A percentile compares a stretch with the other conserved stretches of the same genome.
Conservation (phyloP, 2,888 invertebrate genomes). For the Carterocephalus palaemon region DNA sequence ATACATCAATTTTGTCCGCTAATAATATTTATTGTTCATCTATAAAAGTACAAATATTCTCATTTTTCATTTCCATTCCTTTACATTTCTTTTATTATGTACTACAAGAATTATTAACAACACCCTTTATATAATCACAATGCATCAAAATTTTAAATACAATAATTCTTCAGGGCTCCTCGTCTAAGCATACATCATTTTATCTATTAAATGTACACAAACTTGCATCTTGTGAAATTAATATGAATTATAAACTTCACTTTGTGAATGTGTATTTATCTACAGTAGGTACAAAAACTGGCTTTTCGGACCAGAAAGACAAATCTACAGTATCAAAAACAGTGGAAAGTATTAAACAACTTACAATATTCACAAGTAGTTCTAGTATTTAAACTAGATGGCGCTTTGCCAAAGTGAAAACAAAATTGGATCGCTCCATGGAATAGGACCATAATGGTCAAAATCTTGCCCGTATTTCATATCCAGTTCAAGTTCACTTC, state of each 20-base stretch:
- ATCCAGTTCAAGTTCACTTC: constrained; percentile 70
- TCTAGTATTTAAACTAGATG: constrained; percentile 47
- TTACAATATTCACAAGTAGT: constrained; percentile 11
- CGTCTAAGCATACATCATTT: constrained; percentile 10
- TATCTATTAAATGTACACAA: constrained; percentile 10
- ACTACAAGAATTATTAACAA: constrained; percentile 8
- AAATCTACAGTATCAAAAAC: constrained; percentile 5
- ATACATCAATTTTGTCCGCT: background rate
- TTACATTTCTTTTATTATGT: background rate
- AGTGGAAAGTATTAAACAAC: too few relatives aligned
- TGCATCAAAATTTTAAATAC: constrained; percentile 7
- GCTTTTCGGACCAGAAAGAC: constrained; percentile 5
- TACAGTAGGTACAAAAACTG: constrained; percentile 12
- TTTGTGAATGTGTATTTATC: too few relatives aligned
- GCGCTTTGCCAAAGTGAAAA: constrained; percentile 55
- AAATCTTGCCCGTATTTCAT: constrained; percentile 26
- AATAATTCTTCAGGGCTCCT: constrained; percentile 3
- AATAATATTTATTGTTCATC: constrained; percentile 10
- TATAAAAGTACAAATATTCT: constrained; percentile 14
- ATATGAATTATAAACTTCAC: too few relatives aligned
- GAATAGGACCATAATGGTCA: constrained; percentile 15
- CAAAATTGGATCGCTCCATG: constrained; percentile 27
- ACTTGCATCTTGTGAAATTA: too few relatives aligned
- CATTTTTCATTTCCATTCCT: constrained; percentile 5
- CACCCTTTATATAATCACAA: constrained; percentile 1